A percentile compares a stretch with the other conserved stretches of the same genome.
Conservation (phyloP, 2,888 invertebrate species). For the Creontiades dilutus region DNA sequence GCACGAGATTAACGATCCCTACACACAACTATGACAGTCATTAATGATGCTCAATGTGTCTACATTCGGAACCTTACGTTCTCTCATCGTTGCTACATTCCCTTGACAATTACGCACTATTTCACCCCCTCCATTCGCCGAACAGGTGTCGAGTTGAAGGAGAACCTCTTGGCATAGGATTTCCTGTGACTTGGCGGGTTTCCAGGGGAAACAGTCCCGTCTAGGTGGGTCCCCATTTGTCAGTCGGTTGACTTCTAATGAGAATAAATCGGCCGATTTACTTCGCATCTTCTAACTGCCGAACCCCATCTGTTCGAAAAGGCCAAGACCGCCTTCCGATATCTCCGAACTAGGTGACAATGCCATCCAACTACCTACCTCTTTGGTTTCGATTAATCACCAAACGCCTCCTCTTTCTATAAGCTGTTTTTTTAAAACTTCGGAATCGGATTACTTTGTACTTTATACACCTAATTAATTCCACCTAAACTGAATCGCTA, state of each 20-base stretch:
- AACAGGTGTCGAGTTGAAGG: constrained; percentile 56
- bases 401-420: too few relatives aligned
- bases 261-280: constrained; percentile 58
- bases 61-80: too few relatives aligned
- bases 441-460: too few relatives aligned
- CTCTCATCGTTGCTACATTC: neutral
- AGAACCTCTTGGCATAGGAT: constrained; percentile 26
- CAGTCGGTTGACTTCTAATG: constrained; percentile 68
- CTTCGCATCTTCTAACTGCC: constrained; percentile 11
- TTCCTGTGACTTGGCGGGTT: neutral
- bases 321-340: neutral
- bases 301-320: constrained; percentile 41
- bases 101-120: neutral
- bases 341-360: too few relatives aligned
- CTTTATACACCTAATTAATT: too few relatives aligned
- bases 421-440: too few relatives aligned
- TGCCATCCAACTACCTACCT: too few relatives aligned
- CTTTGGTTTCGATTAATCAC: too few relatives aligned
- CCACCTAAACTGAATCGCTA: too few relatives aligned
- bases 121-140: neutral
- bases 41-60: too few relatives aligned
- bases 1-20: too few relatives aligned
- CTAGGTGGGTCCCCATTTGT: constrained; percentile 61
- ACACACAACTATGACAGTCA: too few relatives aligned
- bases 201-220: constrained; percentile 51